These are phyloP conservation scores for Aphodius sticticus DNA, from an alignment of 2,888 invertebrate species.

Conservation along the genomic window DNA sequence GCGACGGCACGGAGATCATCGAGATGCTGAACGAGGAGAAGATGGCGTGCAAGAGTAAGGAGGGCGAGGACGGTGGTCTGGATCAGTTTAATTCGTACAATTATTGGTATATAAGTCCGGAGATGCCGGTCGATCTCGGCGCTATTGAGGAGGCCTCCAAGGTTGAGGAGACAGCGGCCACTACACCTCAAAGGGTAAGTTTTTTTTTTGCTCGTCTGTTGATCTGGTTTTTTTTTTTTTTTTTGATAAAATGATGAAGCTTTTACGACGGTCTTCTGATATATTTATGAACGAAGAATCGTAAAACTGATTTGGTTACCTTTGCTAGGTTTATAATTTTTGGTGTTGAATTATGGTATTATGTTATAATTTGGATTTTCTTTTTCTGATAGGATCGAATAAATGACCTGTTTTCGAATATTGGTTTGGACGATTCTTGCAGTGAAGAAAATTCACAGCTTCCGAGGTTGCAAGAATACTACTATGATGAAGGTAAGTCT, in stretches of 20 bases:
- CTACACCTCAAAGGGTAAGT: constrained; percentile 21
- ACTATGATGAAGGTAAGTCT: constrained; percentile 29
- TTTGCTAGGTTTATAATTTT: background rate
- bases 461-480: background rate
- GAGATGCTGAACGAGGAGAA: constrained; percentile 24
- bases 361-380: background rate
- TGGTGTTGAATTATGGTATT: background rate
- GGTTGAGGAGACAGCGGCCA: constrained; percentile 8
- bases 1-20: background rate
- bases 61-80: constrained; percentile 52
- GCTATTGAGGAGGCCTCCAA: constrained; percentile 50
- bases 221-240: constrained; percentile 15
- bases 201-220: background rate
- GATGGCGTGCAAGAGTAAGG: constrained; percentile 44
- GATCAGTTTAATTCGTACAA: constrained; percentile 64
- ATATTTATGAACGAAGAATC: constrained; percentile 45
- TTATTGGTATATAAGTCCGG: constrained; percentile 66
- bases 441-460: constrained; percentile 9
- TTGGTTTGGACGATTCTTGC: constrained; percentile 42
- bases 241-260: constrained; percentile 45
- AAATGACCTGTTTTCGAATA: constrained; percentile 44
- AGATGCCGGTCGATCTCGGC: constrained; percentile 61
- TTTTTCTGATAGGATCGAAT: constrained; percentile 45
- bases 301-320: constrained; percentile 27
- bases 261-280: constrained; percentile 54